Conservation (phyloP, 2,113 vertebrate species). For the Zosterops borbonicus region DNA sequence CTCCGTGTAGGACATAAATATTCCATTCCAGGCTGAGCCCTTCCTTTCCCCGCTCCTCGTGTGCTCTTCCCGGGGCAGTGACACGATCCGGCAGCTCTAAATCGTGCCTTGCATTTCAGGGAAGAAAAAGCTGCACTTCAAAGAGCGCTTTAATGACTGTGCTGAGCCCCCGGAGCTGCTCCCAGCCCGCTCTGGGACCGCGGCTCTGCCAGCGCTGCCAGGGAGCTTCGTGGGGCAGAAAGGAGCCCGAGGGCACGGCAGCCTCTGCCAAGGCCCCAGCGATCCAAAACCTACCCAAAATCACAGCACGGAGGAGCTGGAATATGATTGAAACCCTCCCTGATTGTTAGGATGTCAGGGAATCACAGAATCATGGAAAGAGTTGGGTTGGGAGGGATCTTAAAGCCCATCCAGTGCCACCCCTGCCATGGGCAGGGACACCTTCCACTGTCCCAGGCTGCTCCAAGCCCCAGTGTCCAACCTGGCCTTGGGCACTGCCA, state of each 20-base stretch:
- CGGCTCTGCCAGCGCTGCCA: accelerated
- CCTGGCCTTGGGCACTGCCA: no score
- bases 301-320: background rate
- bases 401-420: background rate
- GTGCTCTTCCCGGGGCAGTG: accelerated
- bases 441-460: background rate
- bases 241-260: background rate
- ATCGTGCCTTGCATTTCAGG: background rate
- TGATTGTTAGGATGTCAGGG: background rate
- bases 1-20: background rate
- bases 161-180: background rate
- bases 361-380: background rate
- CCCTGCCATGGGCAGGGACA: background rate
- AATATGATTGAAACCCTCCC: background rate
- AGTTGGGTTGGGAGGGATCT: background rate
- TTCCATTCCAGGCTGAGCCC: background rate
- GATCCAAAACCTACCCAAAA: background rate
- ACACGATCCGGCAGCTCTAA: background rate
- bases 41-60: background rate
- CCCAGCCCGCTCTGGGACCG: background rate
- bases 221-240: accelerated
- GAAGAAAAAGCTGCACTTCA: background rate
- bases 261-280: background rate
- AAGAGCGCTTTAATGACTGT: background rate
- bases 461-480: no score